Evolutionary conservation across 2,888 invertebrate species (phyloP).

Genomic region (Branchipolynoe longqiensis): DNA sequence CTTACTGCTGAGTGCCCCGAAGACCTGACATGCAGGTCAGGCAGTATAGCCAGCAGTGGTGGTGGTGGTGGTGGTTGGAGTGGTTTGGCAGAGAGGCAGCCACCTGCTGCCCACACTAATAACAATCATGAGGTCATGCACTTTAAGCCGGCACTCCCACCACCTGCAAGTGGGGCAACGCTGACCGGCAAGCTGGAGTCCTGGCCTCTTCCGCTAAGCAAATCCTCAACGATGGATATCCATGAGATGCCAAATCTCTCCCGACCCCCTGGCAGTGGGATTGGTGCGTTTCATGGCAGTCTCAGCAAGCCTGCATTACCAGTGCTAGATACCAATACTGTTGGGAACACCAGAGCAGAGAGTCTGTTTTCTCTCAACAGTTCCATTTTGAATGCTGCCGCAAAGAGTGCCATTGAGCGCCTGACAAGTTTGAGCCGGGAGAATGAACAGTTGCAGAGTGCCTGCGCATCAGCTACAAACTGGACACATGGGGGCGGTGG

Average conservation of each 20-base stretch:
- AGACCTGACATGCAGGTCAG: slow-evolving; percentile 34
- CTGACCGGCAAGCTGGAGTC: slow-evolving; percentile 5
- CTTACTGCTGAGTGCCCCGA: slow-evolving; percentile 3
- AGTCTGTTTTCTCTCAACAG: slow-evolving; percentile 17
- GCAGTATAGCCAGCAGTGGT: neutral
- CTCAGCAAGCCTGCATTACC: neutral
- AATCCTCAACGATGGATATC: neutral
- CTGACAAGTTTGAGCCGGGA: slow-evolving; percentile 42
- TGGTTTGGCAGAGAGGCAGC: neutral
- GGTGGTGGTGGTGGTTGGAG: too few relatives aligned
- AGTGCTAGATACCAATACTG: neutral
- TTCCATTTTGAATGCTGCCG: slow-evolving; percentile 52
- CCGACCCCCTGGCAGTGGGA: neutral
- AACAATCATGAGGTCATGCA: neutral
- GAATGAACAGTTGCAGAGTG: slow-evolving; percentile 15
- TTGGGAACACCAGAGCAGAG: slow-evolving; percentile 1
- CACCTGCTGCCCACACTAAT: slow-evolving; percentile 41
- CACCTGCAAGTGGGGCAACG: slow-evolving; percentile 7
- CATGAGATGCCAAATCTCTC: neutral
- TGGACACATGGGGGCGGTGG: neutral
- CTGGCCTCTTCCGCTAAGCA: slow-evolving; percentile 16
- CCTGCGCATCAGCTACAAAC: neutral
- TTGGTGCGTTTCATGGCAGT: neutral
- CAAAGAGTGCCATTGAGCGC: slow-evolving; percentile 54
- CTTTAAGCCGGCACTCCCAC: neutral